These are phyloP conservation scores for Anguilla marmorata DNA, from an alignment of 2,797 vertebrate species.

Conservation along the genomic window DNA sequence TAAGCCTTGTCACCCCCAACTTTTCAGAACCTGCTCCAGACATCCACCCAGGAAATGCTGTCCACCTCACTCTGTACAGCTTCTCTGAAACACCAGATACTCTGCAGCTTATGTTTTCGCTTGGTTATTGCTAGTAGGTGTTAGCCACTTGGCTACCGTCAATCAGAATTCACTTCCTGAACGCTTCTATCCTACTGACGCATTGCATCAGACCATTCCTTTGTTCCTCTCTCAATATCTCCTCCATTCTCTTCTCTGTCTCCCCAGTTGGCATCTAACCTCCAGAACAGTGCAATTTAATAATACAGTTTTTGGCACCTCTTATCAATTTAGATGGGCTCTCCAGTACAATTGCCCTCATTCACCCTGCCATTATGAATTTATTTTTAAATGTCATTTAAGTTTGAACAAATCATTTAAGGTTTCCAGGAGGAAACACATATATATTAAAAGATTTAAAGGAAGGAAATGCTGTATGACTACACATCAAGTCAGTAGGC, in stretches of 20 bases:
- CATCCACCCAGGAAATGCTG: conserved; percentile 6
- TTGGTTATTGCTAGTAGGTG: not conserved
- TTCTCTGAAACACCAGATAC: not conserved
- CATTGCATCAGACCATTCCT: not conserved
- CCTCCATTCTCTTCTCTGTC: not conserved
- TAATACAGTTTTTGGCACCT: not conserved
- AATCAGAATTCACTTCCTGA: not conserved
- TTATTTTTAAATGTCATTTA: not conserved
- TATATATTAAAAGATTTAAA: not conserved
- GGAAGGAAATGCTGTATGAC: not conserved
- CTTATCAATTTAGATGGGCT: not conserved
- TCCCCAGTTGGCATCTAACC: not conserved
- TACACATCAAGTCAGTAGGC: not conserved
- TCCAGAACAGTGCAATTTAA: not conserved
- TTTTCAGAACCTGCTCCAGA: conserved; percentile 37
- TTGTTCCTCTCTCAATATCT: not conserved
- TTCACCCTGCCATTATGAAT: not conserved
- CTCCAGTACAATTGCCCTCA: not conserved
- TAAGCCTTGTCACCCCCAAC: conserved; percentile 49
- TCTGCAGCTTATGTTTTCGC: not conserved
- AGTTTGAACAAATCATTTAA: not conserved
- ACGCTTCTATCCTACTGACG: not conserved
- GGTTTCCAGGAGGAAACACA: not conserved
- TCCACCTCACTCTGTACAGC: not conserved
- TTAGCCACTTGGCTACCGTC: not conserved